Base-by-base conservation (phyloP, 2,888 invertebrate species). In the Scrobipalpa costella region DNA sequence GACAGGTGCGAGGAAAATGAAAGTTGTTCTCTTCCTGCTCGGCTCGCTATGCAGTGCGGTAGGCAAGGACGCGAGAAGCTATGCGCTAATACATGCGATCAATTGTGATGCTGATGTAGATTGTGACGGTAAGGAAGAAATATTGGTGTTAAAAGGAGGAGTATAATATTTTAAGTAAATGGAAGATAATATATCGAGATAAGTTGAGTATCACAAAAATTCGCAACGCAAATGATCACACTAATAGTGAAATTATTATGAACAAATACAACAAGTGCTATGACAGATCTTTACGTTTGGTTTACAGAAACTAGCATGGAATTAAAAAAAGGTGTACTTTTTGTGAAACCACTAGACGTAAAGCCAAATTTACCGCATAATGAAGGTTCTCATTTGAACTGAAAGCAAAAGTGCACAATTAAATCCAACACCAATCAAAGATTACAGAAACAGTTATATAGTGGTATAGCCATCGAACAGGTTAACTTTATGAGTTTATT, bases 21-120 rank as follows among this genome's bases (percentile, higher is more conserved):
- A 91, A 91, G 91, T 90, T 89, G 91, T 90, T 89, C 85, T 83
- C 90, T 91, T 91, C 91, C 91, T 91, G 90, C 73, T 88, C 80
- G 82, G 83, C 79, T 77, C 88, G 78, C 86, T 52, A 15, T 21
- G 27, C 8, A 9, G 52, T 21, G 61, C 11, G 9, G 38, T 19
- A 38, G 69, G 69, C 73, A 73, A 73, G 73, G 73, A 71, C 73
- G 71, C 57, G 64, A 57, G 66, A 66, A 71, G 66, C 67, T 67
- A 69, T 70, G 71, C 64, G 65, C 55, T 69, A 70, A 67, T 68
- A 63, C 11, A 27, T 34, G 27, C 55, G n/a, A 27, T 55, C n/a
- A n/a, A 27, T 17, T 9, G 36, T 55, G 49, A 64, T 62, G 62
- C 36, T n/a, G 8, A 36, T 36, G 27, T 57, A 57, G 57, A 57